phyloP scores from a whole-genome alignment of 2,797 vertebrate species.

The Sphenodon punctatus region DNA sequence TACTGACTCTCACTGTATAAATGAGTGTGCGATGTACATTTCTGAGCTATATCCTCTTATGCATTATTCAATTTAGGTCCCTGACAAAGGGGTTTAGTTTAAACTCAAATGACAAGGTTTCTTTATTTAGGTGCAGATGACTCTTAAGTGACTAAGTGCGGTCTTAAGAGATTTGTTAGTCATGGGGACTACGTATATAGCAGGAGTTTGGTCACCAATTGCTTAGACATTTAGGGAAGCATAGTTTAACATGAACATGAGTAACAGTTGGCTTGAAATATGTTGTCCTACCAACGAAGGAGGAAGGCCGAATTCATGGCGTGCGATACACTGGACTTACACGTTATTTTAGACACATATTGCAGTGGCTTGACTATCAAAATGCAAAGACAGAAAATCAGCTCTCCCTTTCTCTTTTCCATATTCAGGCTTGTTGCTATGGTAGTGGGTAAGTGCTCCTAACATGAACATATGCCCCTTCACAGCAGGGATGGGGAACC shows the following conservation, averaged over 20 bases:
- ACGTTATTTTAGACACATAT: too few relatives aligned
- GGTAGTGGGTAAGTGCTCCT: accelerated
- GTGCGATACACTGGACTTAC: not conserved
- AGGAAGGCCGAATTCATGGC: not conserved
- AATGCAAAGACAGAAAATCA: not conserved
- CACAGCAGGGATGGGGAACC: too few relatives aligned
- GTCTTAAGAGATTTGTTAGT: too few relatives aligned
- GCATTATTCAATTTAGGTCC: not conserved
- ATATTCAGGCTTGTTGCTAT: not conserved
- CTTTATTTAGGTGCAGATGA: not conserved
- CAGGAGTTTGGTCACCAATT: not conserved
- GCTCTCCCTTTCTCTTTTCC: not conserved
- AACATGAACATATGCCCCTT: too few relatives aligned
- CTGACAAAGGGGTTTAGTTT: not conserved
- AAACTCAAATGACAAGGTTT: not conserved
- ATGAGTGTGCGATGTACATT: not conserved
- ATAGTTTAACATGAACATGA: not conserved
- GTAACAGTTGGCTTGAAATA: not conserved
- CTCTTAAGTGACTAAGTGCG: not conserved
- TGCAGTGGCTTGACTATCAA: too few relatives aligned
- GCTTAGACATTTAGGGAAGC: not conserved
- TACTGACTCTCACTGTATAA: too few relatives aligned
- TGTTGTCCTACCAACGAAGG: not conserved
- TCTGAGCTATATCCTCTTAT: not conserved
- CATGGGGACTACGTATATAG: not conserved